These are phyloP conservation scores for Drosophila mojavensis DNA, from an alignment of 1,140 invertebrate species.

Conservation along the genomic window DNA sequence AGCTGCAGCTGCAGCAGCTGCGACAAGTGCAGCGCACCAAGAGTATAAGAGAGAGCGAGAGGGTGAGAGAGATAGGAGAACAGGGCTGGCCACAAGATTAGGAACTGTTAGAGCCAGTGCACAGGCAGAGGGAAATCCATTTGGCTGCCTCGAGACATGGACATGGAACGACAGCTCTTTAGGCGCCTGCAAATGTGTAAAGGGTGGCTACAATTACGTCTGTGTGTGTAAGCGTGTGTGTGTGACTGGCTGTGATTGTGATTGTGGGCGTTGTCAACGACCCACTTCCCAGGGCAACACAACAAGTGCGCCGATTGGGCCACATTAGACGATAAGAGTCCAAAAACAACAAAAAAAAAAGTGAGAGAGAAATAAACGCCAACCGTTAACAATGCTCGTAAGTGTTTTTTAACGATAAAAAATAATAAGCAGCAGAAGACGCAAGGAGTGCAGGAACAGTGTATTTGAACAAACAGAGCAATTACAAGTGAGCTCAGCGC, in stretches of 20 bases:
- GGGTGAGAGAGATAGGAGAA: too few relatives aligned
- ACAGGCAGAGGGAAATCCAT: slow-evolving; percentile 9
- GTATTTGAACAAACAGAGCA: slow-evolving; percentile 48
- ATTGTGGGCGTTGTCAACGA: slow-evolving; percentile 52
- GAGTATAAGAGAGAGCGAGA: background rate
- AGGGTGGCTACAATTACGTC: background rate
- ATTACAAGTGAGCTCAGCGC: slow-evolving; percentile 38
- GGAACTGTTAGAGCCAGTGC: slow-evolving; percentile 9
- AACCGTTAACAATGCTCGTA: slow-evolving; percentile 43
- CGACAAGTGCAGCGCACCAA: slow-evolving; percentile 13
- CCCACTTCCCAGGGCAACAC: slow-evolving; percentile 49
- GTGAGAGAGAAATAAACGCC: slow-evolving; percentile 1
- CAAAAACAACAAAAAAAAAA: background rate
- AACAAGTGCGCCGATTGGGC: slow-evolving; percentile 40
- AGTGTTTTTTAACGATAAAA: slow-evolving; percentile 49
- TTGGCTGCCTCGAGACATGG: slow-evolving; percentile 2
- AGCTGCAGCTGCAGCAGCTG: slow-evolving; percentile 31
- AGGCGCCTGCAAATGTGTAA: slow-evolving; percentile 3
- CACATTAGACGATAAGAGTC: slow-evolving; percentile 39
- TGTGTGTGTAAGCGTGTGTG: background rate
- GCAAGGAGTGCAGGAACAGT: slow-evolving; percentile 7
- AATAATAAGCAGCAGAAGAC: background rate
- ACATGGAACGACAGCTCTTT: slow-evolving; percentile 6
- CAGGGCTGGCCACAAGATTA: slow-evolving; percentile 23
- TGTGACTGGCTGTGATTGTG: slow-evolving; percentile 7